A percentile compares a stretch with the other conserved stretches of the same genome.
phyloP scores from a whole-genome alignment of 2,888 invertebrate species.

The Eilema sororculum region DNA sequence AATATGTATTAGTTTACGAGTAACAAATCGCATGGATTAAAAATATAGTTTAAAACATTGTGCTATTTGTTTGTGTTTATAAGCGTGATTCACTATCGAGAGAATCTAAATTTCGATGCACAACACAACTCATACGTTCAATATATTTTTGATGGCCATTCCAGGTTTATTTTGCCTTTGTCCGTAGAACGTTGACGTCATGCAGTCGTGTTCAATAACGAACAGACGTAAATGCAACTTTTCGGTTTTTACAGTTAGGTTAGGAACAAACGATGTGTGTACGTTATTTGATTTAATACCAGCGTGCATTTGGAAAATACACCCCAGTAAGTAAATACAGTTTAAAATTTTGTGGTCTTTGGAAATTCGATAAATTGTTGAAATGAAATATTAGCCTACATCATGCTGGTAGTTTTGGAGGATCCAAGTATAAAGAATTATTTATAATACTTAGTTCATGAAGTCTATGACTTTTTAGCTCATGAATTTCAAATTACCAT shows the following conservation, averaged over 20 bases:
- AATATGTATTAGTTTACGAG: constrained; percentile 9
- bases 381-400: neutral
- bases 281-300: neutral
- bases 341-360: no score
- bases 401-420: neutral
- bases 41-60: constrained; percentile 18
- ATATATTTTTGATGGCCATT: constrained; percentile 3
- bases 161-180: constrained; percentile 4
- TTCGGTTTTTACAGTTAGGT: neutral
- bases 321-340: no score
- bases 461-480: neutral
- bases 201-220: neutral
- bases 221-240: constrained; percentile 5
- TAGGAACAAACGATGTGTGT: neutral
- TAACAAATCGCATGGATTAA: constrained; percentile 18
- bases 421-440: no score
- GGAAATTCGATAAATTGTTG: no score
- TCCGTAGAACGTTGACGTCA: constrained; percentile 7
- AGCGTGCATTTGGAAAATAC: neutral
- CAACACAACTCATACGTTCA: neutral
- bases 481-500: neutral
- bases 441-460: neutral
- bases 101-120: constrained; percentile 1
- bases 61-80: constrained; percentile 3
- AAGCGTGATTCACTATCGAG: constrained; percentile 14